Evolutionary conservation across 37 sponge, comb jelly and placozoan genomes (phyloP).

Genomic region (Mnemiopsis leidyi): DNA sequence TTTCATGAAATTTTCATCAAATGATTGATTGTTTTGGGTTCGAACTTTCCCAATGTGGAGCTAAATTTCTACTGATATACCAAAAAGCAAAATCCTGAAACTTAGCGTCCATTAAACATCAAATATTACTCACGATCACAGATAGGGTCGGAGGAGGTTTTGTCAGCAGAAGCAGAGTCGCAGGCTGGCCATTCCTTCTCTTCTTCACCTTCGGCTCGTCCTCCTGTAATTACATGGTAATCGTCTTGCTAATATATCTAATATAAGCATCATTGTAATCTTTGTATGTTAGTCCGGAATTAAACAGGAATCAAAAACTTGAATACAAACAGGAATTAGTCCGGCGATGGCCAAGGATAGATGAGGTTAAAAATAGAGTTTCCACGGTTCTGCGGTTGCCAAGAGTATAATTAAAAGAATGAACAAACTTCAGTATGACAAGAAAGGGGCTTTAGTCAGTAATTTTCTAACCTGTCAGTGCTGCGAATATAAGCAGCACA

Average conservation of each 20-base stretch:
- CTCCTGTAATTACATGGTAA: neutral
- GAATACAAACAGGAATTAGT: neutral
- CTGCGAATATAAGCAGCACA: neutral
- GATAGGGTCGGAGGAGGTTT: neutral
- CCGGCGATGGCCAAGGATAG: neutral
- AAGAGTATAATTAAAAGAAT: too few relatives aligned
- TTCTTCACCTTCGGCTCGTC: neutral
- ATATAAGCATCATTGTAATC: neutral
- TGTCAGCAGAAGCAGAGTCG: neutral
- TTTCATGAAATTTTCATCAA: too few relatives aligned
- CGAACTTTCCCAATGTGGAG: too few relatives aligned
- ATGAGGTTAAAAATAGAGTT: neutral
- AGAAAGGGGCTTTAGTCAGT: neutral
- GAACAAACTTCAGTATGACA: neutral
- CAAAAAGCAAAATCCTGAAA: too few relatives aligned
- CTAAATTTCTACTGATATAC: too few relatives aligned
- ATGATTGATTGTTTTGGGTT: too few relatives aligned
- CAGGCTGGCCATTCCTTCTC: constrained; percentile 48
- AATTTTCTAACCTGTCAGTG: neutral
- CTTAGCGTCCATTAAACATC: neutral
- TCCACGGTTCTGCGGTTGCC: too few relatives aligned
- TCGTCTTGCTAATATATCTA: neutral
- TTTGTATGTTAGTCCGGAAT: neutral
- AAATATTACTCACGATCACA: constrained; percentile 23
- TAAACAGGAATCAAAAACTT: neutral